Evolutionary conservation across 2,797 vertebrate genomes (phyloP).

Genomic region (Pelochelys cantorii): DNA sequence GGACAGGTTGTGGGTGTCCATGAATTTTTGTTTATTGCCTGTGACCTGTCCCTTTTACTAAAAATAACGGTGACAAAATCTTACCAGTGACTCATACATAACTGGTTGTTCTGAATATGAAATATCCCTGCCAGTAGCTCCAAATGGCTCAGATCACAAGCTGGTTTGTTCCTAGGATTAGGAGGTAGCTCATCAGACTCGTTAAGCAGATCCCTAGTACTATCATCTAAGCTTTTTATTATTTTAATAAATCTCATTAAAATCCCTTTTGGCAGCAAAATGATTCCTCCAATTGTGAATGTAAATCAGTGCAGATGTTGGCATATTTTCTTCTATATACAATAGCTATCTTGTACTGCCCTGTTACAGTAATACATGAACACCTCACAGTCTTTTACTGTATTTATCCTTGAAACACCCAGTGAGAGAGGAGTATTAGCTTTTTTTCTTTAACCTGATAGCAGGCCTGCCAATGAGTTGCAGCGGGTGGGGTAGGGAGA

Average conservation of each 20-base stretch:
- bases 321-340: neutral
- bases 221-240: neutral
- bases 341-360: too few relatives aligned
- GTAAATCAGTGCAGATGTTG: neutral
- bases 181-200: neutral
- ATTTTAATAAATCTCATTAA: neutral
- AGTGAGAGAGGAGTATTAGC: neutral
- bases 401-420: neutral
- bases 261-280: neutral
- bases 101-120: neutral
- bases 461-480: too few relatives aligned
- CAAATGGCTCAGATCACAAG: neutral
- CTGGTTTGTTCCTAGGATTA: neutral
- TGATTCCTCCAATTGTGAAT: neutral
- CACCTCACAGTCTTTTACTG: neutral
- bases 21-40: too few relatives aligned
- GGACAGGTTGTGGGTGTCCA: too few relatives aligned
- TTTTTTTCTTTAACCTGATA: neutral
- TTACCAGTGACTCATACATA: neutral
- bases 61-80: too few relatives aligned
- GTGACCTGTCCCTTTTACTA: too few relatives aligned
- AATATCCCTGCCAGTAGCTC: neutral
- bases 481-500: too few relatives aligned
- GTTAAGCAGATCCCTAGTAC: neutral
- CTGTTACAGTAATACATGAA: neutral